Evolutionary conservation across 92 coral and sea anemone species (phyloP).

Genomic region (Epizoanthus fatuus): DNA sequence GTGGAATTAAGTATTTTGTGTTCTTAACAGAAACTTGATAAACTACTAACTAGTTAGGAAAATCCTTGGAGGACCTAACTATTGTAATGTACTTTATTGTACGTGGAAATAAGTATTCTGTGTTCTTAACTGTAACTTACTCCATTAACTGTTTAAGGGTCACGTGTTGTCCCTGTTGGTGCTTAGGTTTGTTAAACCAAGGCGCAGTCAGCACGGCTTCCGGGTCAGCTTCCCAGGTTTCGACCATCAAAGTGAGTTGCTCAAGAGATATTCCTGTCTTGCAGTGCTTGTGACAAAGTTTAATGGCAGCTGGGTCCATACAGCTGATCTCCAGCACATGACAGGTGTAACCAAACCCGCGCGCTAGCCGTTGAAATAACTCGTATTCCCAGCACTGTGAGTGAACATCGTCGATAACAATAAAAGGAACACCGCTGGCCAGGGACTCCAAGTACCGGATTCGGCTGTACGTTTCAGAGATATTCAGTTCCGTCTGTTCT

Average conservation of each 20-base stretch:
- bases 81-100: too few relatives aligned
- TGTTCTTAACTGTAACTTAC: not conserved
- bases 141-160: constrained; percentile 7
- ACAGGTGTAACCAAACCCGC: constrained; percentile 69
- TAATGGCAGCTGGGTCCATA: constrained; percentile 56
- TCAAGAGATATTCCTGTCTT: constrained; percentile 52
- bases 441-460: constrained; percentile 76
- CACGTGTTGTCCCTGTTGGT: constrained; percentile 4
- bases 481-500: constrained; percentile 76
- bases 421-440: constrained; percentile 47
- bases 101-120: too few relatives aligned
- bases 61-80: too few relatives aligned
- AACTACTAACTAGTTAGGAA: too few relatives aligned
- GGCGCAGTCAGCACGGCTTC: constrained; percentile 65
- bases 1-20: too few relatives aligned
- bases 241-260: constrained; percentile 55
- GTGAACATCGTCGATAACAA: constrained; percentile 82
- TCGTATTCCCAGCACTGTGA: constrained; percentile 79
- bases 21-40: too few relatives aligned
- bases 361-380: constrained; percentile 67
- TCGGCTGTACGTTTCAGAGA: constrained; percentile 87
- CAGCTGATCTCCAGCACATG: constrained; percentile 75
- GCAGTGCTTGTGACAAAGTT: constrained; percentile 56
- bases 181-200: constrained; percentile 72
- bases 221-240: constrained; percentile 78